Evolutionary conservation across 2,797 vertebrate genomes (phyloP), one percentile per base, ranked within the genome.

Genomic region (Taenioides sp.): DNA sequence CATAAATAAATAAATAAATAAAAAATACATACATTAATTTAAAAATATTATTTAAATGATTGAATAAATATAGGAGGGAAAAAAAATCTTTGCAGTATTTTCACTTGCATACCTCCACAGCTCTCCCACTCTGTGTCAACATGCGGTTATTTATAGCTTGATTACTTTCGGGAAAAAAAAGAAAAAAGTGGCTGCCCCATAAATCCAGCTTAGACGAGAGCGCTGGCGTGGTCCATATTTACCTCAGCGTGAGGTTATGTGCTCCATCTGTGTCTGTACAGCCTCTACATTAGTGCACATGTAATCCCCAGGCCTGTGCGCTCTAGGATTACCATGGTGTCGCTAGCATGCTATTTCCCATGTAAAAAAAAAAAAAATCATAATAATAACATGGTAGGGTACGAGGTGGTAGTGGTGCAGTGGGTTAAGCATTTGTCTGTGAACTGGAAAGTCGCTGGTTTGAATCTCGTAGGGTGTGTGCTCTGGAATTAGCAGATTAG

Each of bases 131-230:
- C 18, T n/a, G 17, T 62, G 60, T 11, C 34, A 18, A 31, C 31
- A 28, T 59, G 57, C 14, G 25, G 60, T 34, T 66, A 40, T 68
- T 68, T 68, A 57, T 68, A 58, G 54, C 54, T 40, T 68, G 66
- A 68, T 40, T 58, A 57, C 31, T 22, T 68, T 57, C 31, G 31
- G 9, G 52, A 22, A 68, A 57, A 49, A 66, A 58, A 31, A 67
- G 1, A 1, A 22, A n/a, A 5, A 62, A n/a, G 22, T 25, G 40
- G 22, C 25, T 49, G 12, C 1, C 23, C 25, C 23, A 23, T 61
- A 40, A 66, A 70, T 66, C 9, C 40, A 40, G 40, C 54, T 71
- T 23, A 64, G 11, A 63, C 22, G 0, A 43, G 20, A 65, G 12
- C n/a, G 0, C 10, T 47, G 43, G 43, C 3, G 14, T 67, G 14